Evolutionary conservation across 2,113 vertebrate species (phyloP), one percentile per base, ranked within the genome.

Genomic region (Amphiprion percula): DNA sequence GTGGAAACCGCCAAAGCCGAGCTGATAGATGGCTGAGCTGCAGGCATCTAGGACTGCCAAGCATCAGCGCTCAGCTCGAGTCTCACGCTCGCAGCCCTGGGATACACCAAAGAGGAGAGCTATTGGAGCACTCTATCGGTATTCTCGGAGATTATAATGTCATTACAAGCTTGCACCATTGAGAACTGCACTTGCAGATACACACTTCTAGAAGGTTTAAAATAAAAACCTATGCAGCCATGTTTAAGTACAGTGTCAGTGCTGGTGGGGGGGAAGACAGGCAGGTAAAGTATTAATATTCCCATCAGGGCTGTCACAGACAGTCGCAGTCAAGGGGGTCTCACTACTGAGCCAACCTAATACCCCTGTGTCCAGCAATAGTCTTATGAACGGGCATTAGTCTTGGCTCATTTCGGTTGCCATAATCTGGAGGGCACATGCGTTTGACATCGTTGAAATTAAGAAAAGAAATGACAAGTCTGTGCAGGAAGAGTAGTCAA

Each of bases 81-180:
- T 83, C 79, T 76, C 74, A 65, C 44, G 47, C 71, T 71, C 15
- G 54, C 67, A 73, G 82, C 90, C 74, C 37, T 56, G 74, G 83
- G 91, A 83, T 77, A 89, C 10, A 79, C 71, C 87, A 66, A 70
- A 70, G 46, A 75, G 61, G 77, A 70, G 66, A 83, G 83, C 84
- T 77, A 72, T 77, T 81, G 79, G 78, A 83, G 79, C 65, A 30
- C 64, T 21, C 21, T 82, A 87, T 86, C 77, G 68, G 88, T 80
- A 68, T 83, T 90, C 77, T 84, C 76, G 68, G 77, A 91, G 87
- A 84, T 91, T 91, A 85, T 82, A 88, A 93, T 86, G 89, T 89
- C 86, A 86, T 93, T 92, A 87, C 78, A 87, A 82, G 58, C 60
- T 74, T 68, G 68, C 61, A 67, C 74, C 72, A 67, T 67, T 61